A percentile compares a stretch with the other conserved stretches of the same genome.
Evolutionary conservation across 2,888 invertebrate genomes (phyloP).

Genomic region (Brenthis ino): DNA sequence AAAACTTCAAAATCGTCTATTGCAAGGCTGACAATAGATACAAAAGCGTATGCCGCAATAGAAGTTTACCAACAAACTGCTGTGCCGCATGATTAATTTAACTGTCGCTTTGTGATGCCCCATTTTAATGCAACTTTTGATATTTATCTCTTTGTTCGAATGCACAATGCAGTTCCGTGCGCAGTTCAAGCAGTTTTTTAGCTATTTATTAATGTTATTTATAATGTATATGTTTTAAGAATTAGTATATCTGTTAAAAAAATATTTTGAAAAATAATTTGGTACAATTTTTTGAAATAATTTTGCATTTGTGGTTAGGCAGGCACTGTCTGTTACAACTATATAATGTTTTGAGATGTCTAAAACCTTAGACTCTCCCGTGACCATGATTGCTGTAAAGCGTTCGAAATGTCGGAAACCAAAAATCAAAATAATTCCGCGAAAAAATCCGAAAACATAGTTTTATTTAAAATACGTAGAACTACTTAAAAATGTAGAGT

Average conservation of each 20-base stretch:
- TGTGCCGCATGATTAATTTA: slow-evolving; percentile 69
- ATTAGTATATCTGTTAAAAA: too few species aligned
- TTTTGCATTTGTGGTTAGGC: too few species aligned
- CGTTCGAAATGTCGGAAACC: too few species aligned
- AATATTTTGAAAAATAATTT: too few species aligned
- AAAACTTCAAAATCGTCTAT: background rate
- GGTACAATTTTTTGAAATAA: too few species aligned
- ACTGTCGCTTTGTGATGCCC: slow-evolving; percentile 45
- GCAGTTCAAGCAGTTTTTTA: slow-evolving; percentile 5
- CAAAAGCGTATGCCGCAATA: slow-evolving; percentile 56
- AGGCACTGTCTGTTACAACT: too few species aligned
- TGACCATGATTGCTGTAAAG: too few species aligned
- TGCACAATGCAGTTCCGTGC: slow-evolving; percentile 2
- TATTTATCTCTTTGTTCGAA: slow-evolving; percentile 14
- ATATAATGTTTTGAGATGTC: too few species aligned
- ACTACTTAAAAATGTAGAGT: background rate
- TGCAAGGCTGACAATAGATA: slow-evolving; percentile 48
- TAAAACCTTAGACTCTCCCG: too few species aligned
- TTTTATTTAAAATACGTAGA: background rate
- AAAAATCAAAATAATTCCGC: too few species aligned
- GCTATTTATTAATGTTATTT: background rate
- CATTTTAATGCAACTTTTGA: slow-evolving; percentile 30
- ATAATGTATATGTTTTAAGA: too few species aligned
- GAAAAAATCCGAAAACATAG: too few species aligned
- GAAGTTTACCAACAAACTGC: slow-evolving; percentile 75